A percentile compares a stretch with the other conserved stretches of the same genome.
Evolutionary conservation across 2,113 vertebrate species (phyloP).

Genomic region (Trematomus loennbergii): DNA sequence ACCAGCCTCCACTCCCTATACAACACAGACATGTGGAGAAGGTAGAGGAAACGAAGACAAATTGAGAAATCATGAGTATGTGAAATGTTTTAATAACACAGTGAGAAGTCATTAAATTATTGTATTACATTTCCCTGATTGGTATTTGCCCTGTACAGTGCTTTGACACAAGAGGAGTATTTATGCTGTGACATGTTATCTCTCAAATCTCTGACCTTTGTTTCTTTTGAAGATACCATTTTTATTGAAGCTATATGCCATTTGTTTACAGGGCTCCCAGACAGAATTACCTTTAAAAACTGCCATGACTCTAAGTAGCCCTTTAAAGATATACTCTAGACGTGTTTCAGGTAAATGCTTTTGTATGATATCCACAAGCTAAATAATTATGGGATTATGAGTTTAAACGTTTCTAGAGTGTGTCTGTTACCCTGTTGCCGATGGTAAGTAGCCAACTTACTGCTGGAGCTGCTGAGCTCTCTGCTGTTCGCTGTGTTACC

Average conservation of each 20-base stretch:
- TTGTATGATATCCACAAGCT: background rate
- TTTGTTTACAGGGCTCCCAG: too few relatives aligned
- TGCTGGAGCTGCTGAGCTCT: constrained; percentile 72
- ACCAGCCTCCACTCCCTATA: constrained; percentile 89
- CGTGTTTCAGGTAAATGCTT: background rate
- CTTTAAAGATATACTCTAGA: background rate
- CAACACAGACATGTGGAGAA: constrained; percentile 46
- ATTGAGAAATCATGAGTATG: background rate
- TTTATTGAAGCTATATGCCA: background rate
- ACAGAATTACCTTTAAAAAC: background rate
- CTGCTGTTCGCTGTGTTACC: constrained; percentile 76
- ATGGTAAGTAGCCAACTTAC: constrained; percentile 47
- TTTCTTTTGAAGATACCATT: background rate
- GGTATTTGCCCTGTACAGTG: background rate
- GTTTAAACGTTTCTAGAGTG: background rate
- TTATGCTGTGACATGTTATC: background rate
- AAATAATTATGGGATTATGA: background rate
- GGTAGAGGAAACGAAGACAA: background rate
- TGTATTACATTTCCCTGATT: background rate
- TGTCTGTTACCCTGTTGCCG: background rate
- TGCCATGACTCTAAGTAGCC: background rate
- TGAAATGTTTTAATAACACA: background rate
- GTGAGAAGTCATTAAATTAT: background rate
- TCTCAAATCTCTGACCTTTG: background rate
- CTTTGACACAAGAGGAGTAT: too few relatives aligned